A percentile compares a stretch with the other conserved stretches of the same genome.
Evolutionary conservation across 92 coral and sea anemone genomes (phyloP).

Genomic region (Hydrozoanthus gracilis): DNA sequence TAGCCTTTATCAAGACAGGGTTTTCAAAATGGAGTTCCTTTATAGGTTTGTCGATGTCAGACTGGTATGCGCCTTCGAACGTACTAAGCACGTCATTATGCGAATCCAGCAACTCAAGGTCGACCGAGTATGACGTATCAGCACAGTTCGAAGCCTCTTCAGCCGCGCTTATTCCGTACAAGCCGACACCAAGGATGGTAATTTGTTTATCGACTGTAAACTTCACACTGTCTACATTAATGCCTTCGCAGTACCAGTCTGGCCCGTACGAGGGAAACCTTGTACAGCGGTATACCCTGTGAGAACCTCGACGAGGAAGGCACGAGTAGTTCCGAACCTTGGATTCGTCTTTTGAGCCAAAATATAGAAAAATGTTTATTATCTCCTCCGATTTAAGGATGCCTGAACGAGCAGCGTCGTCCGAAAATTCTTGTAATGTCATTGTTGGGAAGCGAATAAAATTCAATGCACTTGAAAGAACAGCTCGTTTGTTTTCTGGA

Average conservation of each 20-base stretch:
- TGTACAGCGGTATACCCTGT: slow-evolving; percentile 72
- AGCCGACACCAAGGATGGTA: slow-evolving; percentile 75
- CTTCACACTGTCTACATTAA: slow-evolving; percentile 80
- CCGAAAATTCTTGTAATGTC: slow-evolving; percentile 84
- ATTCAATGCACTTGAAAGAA: slow-evolving; percentile 74
- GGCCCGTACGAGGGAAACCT: slow-evolving; percentile 69
- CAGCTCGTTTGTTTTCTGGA: slow-evolving; percentile 80
- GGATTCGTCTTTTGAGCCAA: slow-evolving; percentile 80
- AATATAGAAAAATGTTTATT: slow-evolving; percentile 72
- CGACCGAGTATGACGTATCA: slow-evolving; percentile 66
- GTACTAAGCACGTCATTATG: slow-evolving; percentile 85
- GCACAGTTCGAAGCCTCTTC: slow-evolving; percentile 50
- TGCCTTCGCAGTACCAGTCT: slow-evolving; percentile 87
- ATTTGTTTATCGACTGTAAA: slow-evolving; percentile 82
- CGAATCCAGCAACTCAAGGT: slow-evolving; percentile 82
- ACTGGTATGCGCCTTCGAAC: slow-evolving; percentile 76
- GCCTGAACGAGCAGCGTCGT: slow-evolving; percentile 88
- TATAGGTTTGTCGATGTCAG: slow-evolving; percentile 55
- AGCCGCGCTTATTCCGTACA: slow-evolving; percentile 72
- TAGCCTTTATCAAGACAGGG: slow-evolving; percentile 69
- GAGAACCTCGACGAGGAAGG: slow-evolving; percentile 76
- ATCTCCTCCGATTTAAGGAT: slow-evolving; percentile 83
- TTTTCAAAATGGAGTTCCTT: slow-evolving; percentile 78
- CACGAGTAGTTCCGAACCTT: slow-evolving; percentile 75
- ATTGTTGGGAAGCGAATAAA: slow-evolving; percentile 84